These are phyloP conservation scores for Carpatolechia fugitivella DNA, from an alignment of 2,888 invertebrate species.

Conservation along the genomic window DNA sequence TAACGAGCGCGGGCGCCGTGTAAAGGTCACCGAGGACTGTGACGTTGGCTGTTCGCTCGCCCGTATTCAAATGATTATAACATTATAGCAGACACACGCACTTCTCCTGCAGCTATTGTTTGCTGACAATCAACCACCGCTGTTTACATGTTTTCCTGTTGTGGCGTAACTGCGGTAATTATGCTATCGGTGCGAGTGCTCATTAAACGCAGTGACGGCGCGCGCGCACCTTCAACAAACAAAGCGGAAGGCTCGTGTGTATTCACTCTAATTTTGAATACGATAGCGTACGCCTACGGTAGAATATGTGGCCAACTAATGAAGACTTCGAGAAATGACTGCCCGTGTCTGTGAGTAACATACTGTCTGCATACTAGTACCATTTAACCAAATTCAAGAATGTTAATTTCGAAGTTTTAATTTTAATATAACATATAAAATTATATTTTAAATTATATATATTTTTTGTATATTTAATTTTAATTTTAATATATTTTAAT, in stretches of 20 bases:
- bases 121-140: conserved; percentile 5
- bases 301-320: not conserved
- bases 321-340: not conserved
- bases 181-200: conserved; percentile 28
- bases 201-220: conserved; percentile 52
- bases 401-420: no score
- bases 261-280: conserved; percentile 12
- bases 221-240: conserved; percentile 5
- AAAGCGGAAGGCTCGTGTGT: conserved; percentile 1
- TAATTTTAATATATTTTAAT: no score
- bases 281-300: not conserved
- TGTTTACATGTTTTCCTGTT: conserved; percentile 14
- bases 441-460: no score
- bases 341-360: not conserved
- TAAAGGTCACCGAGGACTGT: conserved; percentile 15
- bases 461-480: no score
- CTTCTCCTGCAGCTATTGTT: conserved; percentile 1
- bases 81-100: not conserved
- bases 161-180: conserved; percentile 14
- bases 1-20: conserved; percentile 16
- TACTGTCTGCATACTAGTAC: not conserved
- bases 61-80: not conserved
- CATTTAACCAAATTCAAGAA: no score
- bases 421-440: no score
- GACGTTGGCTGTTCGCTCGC: not conserved